A percentile compares a stretch with the other conserved stretches of the same genome.
phyloP scores from a whole-genome alignment of 2,888 invertebrate species.

The Phyto melanocephala region DNA sequence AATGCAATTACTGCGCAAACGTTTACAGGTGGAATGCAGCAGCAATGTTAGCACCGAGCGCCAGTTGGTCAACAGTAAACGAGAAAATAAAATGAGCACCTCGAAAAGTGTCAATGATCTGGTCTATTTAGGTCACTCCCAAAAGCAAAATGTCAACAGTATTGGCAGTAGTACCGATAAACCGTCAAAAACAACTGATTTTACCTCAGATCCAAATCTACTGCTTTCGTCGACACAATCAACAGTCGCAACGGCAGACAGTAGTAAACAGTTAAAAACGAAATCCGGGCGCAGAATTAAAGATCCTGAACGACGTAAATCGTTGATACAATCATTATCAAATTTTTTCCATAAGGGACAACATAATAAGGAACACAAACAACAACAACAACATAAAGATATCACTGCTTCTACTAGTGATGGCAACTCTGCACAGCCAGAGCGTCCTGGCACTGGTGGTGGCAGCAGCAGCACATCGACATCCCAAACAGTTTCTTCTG shows the following conservation, averaged over 20 bases:
- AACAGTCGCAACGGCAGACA: slow-evolving; percentile 47
- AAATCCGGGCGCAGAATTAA: slow-evolving; percentile 77
- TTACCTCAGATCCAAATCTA: slow-evolving; percentile 82
- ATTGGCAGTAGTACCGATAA: slow-evolving; percentile 64
- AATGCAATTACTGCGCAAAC: slow-evolving; percentile 80
- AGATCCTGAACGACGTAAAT: slow-evolving; percentile 87
- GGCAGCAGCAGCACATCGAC: slow-evolving; percentile 69
- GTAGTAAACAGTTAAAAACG: slow-evolving; percentile 62
- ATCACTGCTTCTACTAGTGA: slow-evolving; percentile 67
- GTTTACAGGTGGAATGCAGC: slow-evolving; percentile 72
- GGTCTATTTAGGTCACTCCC: slow-evolving; percentile 72
- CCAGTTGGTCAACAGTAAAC: slow-evolving; percentile 68
- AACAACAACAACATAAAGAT: slow-evolving; percentile 75
- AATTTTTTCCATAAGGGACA: slow-evolving; percentile 88
- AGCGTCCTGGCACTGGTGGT: slow-evolving; percentile 80
- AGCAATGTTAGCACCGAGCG: slow-evolving; percentile 37
- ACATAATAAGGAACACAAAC: slow-evolving; percentile 78
- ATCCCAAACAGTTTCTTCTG: slow-evolving; percentile 65
- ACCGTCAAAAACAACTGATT: slow-evolving; percentile 71
- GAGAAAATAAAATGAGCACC: slow-evolving; percentile 77
- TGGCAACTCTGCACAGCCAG: slow-evolving; percentile 82
- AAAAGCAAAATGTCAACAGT: slow-evolving; percentile 49
- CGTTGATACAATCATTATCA: slow-evolving; percentile 90
- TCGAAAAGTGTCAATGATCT: slow-evolving; percentile 79
- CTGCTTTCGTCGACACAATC: slow-evolving; percentile 72